Percentiles rank a stretch among this genome's conserved stretches.
Conservation (phyloP, 2,113 vertebrate genomes). For the Chinchilla lanigera region DNA sequence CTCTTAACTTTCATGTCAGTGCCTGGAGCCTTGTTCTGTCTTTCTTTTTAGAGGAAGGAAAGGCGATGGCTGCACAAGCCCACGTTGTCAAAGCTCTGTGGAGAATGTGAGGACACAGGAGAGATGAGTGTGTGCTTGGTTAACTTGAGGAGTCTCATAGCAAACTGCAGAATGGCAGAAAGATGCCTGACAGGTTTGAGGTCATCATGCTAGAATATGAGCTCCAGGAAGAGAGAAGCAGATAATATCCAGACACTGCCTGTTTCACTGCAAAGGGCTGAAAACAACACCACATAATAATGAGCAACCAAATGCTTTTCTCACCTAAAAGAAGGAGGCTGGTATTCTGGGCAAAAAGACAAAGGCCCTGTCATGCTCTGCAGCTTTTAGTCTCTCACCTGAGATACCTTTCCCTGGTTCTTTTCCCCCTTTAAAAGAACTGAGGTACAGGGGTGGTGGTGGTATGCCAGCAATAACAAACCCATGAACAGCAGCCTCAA, state of each 20-base stretch:
- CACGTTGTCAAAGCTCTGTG: background rate
- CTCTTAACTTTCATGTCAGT: background rate
- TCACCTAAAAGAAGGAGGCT: background rate
- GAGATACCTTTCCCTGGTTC: background rate
- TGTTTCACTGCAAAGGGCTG: background rate
- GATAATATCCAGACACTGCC: background rate
- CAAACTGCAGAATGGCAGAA: background rate
- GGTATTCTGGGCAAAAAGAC: background rate
- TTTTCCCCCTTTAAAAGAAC: background rate
- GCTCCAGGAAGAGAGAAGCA: background rate
- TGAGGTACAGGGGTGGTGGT: background rate
- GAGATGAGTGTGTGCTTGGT: background rate
- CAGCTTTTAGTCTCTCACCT: background rate
- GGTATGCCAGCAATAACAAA: background rate
- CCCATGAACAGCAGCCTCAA: background rate
- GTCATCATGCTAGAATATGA: background rate
- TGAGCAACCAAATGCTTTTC: background rate
- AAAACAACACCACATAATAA: background rate
- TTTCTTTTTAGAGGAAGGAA: slow-evolving; percentile 22
- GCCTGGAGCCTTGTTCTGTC: background rate
- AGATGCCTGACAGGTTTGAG: background rate
- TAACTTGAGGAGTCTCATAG: background rate
- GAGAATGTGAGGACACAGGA: background rate
- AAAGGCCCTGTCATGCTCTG: background rate
- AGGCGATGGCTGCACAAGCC: background rate